Conservation (phyloP, 2,797 vertebrate genomes). For the Gymnoscopelus braueri region DNA sequence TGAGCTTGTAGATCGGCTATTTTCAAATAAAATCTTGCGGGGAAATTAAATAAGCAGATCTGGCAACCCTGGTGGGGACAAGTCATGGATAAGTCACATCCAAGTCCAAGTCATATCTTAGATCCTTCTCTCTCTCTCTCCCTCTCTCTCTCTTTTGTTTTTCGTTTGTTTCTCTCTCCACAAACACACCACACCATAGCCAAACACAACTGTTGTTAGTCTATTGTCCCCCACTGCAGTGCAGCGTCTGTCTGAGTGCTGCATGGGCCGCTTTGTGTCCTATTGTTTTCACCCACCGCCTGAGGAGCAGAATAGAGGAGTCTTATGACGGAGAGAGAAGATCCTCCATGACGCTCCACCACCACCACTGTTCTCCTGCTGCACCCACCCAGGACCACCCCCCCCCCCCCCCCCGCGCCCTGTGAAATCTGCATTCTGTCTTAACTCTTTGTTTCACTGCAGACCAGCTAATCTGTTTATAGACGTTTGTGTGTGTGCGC, state of each 20-base stretch:
- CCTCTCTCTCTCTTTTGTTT: no score
- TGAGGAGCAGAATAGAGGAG: slow-evolving; percentile 73
- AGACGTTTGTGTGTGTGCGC: slow-evolving; percentile 68
- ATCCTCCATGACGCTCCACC: slow-evolving; percentile 76
- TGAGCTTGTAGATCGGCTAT: no score
- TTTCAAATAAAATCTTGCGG: no score
- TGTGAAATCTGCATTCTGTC: slow-evolving; percentile 83
- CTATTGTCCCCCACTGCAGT: slow-evolving; percentile 64
- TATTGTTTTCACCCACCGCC: slow-evolving; percentile 68
- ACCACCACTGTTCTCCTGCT: slow-evolving; percentile 38
- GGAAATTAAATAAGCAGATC: no score
- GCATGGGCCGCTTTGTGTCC: slow-evolving; percentile 69
- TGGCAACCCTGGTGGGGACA: no score
- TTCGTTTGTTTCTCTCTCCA: slow-evolving; percentile 62
- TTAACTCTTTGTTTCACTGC: slow-evolving; percentile 79
- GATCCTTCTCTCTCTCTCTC: no score
- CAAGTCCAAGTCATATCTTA: no score
- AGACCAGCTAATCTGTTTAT: slow-evolving; percentile 80
- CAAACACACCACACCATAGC: slow-evolving; percentile 67
- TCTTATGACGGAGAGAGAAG: slow-evolving; percentile 71
- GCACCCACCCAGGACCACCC: slow-evolving; percentile 39
- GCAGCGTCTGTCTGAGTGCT: slow-evolving; percentile 70
- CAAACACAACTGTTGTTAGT: slow-evolving; percentile 65
- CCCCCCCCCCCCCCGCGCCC: slow-evolving; percentile 46
- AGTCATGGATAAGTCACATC: no score